Percentiles rank a stretch among this genome's conserved stretches.
These are phyloP conservation scores for Trichosurus vulpecula DNA, from an alignment of 2,797 vertebrate genomes.

Conservation along the genomic window DNA sequence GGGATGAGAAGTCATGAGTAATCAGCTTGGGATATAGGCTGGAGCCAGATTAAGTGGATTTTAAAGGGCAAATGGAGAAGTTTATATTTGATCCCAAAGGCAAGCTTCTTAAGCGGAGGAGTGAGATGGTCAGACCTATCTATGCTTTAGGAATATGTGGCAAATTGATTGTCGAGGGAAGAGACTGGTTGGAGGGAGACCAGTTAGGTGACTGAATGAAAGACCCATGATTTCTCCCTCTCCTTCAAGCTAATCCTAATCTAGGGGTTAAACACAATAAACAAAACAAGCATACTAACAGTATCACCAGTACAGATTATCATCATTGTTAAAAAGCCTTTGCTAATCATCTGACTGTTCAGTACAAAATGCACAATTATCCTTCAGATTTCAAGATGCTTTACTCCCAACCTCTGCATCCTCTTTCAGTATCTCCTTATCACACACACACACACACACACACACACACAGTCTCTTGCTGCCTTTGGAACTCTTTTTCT, in stretches of 20 bases:
- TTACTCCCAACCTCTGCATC: not conserved
- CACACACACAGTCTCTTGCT: not conserved
- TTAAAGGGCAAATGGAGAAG: not conserved
- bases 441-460: no score
- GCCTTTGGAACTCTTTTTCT: not conserved
- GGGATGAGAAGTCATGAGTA: not conserved
- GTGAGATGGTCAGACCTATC: not conserved
- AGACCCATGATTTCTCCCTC: not conserved
- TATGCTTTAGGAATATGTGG: not conserved
- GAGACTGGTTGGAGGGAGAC: not conserved
- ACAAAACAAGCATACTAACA: not conserved
- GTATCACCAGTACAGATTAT: not conserved
- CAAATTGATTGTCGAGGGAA: not conserved
- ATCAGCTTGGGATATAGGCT: not conserved
- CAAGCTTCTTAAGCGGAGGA: not conserved
- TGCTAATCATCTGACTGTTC: not conserved
- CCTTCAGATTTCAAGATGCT: not conserved
- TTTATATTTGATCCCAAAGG: not conserved
- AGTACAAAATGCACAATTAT: not conserved
- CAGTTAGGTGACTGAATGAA: not conserved
- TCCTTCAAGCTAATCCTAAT: not conserved
- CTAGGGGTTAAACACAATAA: not conserved
- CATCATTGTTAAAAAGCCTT: not conserved
- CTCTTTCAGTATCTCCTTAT: not conserved
- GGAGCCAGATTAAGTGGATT: not conserved